Evolutionary conservation across 2,113 vertebrate genomes (phyloP).

Genomic region (Varanus komodoensis): DNA sequence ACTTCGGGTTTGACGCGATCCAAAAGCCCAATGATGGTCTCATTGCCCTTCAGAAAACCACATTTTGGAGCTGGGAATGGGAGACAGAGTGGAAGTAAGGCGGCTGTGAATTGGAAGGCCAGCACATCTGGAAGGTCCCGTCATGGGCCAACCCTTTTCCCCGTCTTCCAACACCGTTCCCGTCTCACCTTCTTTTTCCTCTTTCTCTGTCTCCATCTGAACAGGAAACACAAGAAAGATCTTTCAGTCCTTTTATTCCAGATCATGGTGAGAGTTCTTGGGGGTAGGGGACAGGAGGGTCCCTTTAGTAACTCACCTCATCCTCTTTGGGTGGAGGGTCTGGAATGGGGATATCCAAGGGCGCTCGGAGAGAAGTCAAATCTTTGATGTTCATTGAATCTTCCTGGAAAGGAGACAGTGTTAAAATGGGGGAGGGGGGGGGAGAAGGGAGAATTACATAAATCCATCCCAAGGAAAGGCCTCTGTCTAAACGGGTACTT

Average conservation of each 20-base stretch:
- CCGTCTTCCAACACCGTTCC: constrained; percentile 20
- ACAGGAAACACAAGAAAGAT: neutral
- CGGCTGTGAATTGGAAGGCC: too few species aligned
- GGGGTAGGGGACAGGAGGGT: accelerated
- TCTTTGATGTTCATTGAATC: constrained; percentile 80
- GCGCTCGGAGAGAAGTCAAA: constrained; percentile 78
- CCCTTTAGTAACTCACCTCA: constrained; percentile 76
- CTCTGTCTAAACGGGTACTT: too few species aligned
- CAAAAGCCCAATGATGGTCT: constrained; percentile 79
- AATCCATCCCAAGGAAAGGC: neutral
- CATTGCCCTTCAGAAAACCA: constrained; percentile 87
- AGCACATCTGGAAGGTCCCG: too few species aligned
- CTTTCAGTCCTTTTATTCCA: neutral
- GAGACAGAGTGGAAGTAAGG: neutral
- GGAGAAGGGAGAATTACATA: neutral
- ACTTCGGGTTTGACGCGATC: constrained; percentile 87
- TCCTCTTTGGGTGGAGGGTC: constrained; percentile 86
- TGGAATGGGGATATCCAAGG: constrained; percentile 90
- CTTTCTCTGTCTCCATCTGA: constrained; percentile 91
- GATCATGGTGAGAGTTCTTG: neutral
- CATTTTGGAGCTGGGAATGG: constrained; percentile 83
- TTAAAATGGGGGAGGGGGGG: neutral
- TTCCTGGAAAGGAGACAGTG: constrained; percentile 72
- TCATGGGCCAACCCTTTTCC: neutral
- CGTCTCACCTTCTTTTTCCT: constrained; percentile 84